Evolutionary conservation across 2,888 invertebrate species (phyloP), one percentile per base, ranked within the genome.

Genomic region (Agrotis exclamationis): DNA sequence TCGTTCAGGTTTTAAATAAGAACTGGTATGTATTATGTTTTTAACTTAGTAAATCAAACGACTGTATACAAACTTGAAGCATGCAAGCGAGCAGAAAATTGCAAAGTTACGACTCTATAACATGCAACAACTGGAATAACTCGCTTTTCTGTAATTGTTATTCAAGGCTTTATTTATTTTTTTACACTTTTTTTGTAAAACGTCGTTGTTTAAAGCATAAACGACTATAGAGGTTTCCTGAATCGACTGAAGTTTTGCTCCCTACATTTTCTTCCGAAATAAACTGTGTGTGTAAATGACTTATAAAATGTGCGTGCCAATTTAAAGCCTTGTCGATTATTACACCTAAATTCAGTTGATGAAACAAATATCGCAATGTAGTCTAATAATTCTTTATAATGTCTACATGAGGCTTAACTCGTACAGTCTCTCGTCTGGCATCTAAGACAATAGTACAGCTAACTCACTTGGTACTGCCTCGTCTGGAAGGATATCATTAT

Each of bases 81-180:
- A 79, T 60, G 65, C 66, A 24, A 70, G 24, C 63, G 70, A 57
- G 63, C 70, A 79, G 69, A 69, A 74, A 59, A 74, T 70, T 79
- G 63, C 56, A n/a, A 33, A 68, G 54, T 69, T 48, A 79, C 33
- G 16, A 39, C 48, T 45, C 56, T 18, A 4, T 18, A 59, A 57
- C 78, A 74, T 70, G 78, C 74, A 60, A 67, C 53, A 28, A 56
- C 39, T 14, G 48, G 28, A 79, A 79, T 70, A 70, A 67, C 48
- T 53, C 45, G 20, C 18, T 18, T 50, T 56, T 56, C 56, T 65
- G 1, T 44, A 39, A 28, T 48, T 57, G 24, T 56, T 63, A 47
- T n/a, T 63, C 39, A 56, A 59, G 14, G 14, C 6, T 22, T 39
- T 44, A n/a, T 60, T 60, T 28, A 28, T 54, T 63, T 72, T 45